Conservation (phyloP, 2,113 vertebrate genomes). For the Tauraco erythrolophus region DNA sequence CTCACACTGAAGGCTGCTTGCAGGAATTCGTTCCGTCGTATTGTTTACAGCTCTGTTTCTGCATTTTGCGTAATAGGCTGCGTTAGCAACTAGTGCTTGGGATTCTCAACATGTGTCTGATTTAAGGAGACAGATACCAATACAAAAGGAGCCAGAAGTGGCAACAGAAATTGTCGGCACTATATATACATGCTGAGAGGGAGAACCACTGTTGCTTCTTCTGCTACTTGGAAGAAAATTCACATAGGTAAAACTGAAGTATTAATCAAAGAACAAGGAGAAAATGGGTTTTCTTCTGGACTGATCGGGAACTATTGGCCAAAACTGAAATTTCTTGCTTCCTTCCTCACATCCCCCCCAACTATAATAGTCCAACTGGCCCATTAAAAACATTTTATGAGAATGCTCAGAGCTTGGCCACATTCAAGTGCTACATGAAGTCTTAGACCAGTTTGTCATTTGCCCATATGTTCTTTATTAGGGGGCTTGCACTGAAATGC, state of each 20-base stretch:
- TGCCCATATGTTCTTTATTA: background rate
- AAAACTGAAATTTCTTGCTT: background rate
- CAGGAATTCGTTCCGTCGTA: rapidly evolving
- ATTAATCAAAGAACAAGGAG: background rate
- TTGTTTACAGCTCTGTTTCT: background rate
- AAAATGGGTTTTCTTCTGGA: background rate
- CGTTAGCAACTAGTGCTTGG: background rate
- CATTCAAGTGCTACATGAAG: background rate
- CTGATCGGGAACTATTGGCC: background rate
- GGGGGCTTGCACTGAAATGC: background rate
- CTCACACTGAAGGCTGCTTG: background rate
- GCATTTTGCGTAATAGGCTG: background rate
- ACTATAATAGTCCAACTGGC: background rate
- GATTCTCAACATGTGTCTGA: background rate
- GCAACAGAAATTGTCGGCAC: background rate
- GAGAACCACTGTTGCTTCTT: background rate
- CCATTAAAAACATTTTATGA: background rate
- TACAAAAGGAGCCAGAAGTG: background rate
- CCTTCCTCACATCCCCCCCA: background rate
- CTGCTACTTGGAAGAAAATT: background rate
- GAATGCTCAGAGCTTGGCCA: background rate
- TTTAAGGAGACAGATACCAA: background rate
- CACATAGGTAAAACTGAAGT: background rate
- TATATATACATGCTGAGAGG: background rate
- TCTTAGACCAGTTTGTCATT: background rate